These are phyloP conservation scores for Drosophila emarginata DNA, from an alignment of 2,888 invertebrate genomes.

Conservation along the genomic window DNA sequence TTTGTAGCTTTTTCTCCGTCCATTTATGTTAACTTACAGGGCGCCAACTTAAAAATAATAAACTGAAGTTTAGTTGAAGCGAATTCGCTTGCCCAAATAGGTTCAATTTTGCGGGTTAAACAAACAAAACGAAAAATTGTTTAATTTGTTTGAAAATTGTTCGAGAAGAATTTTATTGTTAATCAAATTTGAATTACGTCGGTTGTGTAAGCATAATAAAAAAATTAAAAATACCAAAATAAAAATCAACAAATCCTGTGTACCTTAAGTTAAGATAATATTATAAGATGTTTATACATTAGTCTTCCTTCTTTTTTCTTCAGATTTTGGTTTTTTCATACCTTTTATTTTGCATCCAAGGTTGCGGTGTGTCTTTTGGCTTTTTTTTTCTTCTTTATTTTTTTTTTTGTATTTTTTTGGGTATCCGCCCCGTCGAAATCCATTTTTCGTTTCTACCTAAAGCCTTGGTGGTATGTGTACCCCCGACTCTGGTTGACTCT, in stretches of 20 bases:
- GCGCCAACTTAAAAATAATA: conserved; percentile 1
- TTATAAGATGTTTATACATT: not conserved
- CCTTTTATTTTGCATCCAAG: not conserved
- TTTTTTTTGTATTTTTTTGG: not conserved
- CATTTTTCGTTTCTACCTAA: conserved; percentile 5
- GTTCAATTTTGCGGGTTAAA: conserved; percentile 28
- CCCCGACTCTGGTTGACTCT: conserved; percentile 34
- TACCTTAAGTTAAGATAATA: not conserved
- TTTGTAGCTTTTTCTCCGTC: not conserved
- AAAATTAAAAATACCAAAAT: not conserved
- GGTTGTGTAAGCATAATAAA: conserved; percentile 5
- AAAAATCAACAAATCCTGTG: not conserved
- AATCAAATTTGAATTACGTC: conserved; percentile 1
- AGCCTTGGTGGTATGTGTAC: not conserved
- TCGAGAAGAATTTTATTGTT: not conserved
- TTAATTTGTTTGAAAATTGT: not conserved
- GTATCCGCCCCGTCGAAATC: conserved; percentile 15
- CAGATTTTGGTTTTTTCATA: not conserved
- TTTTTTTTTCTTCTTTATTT: not conserved
- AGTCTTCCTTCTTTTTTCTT: not conserved
- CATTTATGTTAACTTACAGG: conserved; percentile 1
- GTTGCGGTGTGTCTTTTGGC: conserved; percentile 1
- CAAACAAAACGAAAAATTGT: conserved; percentile 6
- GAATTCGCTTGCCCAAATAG: conserved; percentile 33
- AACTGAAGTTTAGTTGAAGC: conserved; percentile 23